Percentiles rank a stretch among this genome's conserved stretches.
These are phyloP conservation scores for Thymallus thymallus DNA, from an alignment of 2,113 vertebrate species.

Conservation along the genomic window DNA sequence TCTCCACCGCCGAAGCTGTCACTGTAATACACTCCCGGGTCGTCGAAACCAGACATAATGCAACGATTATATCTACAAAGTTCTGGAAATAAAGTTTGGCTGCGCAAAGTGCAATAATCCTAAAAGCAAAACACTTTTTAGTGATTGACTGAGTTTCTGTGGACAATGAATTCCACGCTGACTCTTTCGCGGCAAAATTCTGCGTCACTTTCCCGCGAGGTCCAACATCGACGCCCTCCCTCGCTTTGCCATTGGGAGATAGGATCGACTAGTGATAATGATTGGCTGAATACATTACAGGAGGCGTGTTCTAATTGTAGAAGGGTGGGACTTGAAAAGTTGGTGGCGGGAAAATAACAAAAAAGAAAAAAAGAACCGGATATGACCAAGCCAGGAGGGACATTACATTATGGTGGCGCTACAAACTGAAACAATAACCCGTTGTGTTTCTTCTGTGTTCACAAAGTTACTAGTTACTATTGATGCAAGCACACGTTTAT, in stretches of 20 bases:
- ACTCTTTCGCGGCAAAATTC: constrained; percentile 75
- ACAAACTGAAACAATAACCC: too few species aligned
- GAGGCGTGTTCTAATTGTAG: background rate
- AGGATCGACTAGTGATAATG: accelerated
- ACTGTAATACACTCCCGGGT: constrained; percentile 92
- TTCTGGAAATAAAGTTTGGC: background rate
- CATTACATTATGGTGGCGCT: too few species aligned
- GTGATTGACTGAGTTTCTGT: background rate
- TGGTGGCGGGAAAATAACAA: constrained; percentile 66
- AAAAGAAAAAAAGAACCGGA: background rate
- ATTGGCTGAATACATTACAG: constrained; percentile 25
- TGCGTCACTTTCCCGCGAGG: constrained; percentile 57
- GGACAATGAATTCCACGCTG: constrained; percentile 19
- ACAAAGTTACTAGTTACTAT: background rate
- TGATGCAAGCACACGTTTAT: background rate
- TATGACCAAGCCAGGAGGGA: background rate
- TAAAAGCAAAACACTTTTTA: background rate
- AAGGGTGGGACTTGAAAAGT: constrained; percentile 22
- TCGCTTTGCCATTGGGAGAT: constrained; percentile 55
- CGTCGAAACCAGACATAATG: constrained; percentile 94
- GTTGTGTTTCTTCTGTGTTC: too few species aligned
- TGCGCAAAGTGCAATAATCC: too few species aligned
- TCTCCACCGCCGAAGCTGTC: constrained; percentile 89
- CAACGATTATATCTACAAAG: background rate
- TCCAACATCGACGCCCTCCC: background rate